These are phyloP conservation scores for Xenops minutus DNA, from an alignment of 2,797 vertebrate genomes.

Conservation along the genomic window DNA sequence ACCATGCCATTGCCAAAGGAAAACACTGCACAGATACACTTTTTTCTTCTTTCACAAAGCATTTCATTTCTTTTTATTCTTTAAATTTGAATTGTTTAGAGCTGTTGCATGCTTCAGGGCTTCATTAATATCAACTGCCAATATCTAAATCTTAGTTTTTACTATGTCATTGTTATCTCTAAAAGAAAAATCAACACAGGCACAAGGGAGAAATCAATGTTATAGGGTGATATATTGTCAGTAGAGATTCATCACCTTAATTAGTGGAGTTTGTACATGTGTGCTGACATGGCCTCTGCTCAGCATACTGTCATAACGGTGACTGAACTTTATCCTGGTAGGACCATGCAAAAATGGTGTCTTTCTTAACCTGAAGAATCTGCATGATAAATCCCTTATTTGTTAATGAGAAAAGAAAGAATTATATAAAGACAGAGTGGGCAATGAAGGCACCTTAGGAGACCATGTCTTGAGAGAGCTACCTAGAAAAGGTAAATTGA, in stretches of 20 bases:
- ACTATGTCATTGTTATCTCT: neutral
- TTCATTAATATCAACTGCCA: neutral
- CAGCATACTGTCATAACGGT: neutral
- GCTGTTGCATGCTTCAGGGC: neutral
- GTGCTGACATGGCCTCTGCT: neutral
- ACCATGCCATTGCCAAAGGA: neutral
- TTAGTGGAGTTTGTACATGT: neutral
- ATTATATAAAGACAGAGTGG: neutral
- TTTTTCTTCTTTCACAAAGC: neutral
- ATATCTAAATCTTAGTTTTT: neutral
- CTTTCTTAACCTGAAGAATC: neutral
- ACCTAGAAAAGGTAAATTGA: neutral
- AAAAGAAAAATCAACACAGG: neutral
- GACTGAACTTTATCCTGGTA: neutral
- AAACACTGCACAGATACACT: neutral
- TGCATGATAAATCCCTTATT: neutral
- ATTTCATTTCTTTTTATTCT: neutral
- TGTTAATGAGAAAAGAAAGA: neutral
- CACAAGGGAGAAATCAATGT: neutral
- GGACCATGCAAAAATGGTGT: neutral
- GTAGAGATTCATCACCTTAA: neutral
- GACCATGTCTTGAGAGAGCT: neutral
- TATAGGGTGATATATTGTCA: neutral
- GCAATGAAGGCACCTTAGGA: neutral
- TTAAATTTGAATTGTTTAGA: neutral